Evolutionary conservation across 2,797 vertebrate species (phyloP), one percentile per base, ranked within the genome.

Genomic region (Micropoecilia bifurca): DNA sequence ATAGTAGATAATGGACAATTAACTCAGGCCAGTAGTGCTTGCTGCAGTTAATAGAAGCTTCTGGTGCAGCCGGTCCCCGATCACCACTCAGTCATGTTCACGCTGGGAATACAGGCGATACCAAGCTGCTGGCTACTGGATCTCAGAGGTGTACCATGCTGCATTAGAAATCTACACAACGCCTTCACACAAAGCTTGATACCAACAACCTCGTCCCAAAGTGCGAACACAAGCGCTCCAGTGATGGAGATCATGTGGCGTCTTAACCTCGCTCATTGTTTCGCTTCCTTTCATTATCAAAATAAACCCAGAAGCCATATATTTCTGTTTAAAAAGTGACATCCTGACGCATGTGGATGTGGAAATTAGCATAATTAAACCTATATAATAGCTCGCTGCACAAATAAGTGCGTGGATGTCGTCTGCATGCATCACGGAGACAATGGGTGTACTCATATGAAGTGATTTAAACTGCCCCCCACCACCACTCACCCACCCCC

Each of bases 1-100:
- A 95, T 94, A 91, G 93, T 84, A 92, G 93, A 93, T 95, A 95
- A 95, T 95, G 94, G 93, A 95, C 94, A 95, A 95, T 95, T 95
- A 94, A 94, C 93, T 94, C 85, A 0, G 89, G 90, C 90, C 91
- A 93, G 91, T 87, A 85, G 89, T 90, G 89, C 86, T 73, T 83
- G 90, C 89, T 94, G 90, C 84, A 84, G 81, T 94, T 92, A 94
- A 95, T 91, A 91, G 93, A 89, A 89, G 91, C 93, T 92, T 90
- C 90, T 92, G 92, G 90, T 89, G 92, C 91, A 78, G 89, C 87
- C 86, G 90, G 90, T 94, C 93, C 93, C 93, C 71, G 73, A 93
- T 92, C 94, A 88, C 93, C 92, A 93, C 93, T 94, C 92, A 91
- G 90, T 86, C 91, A 86, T 92, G 90, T 92, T 93, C 92, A 91